These are phyloP conservation scores for Drosophila paranaensis DNA, from an alignment of 2,888 invertebrate genomes.

Conservation along the genomic window DNA sequence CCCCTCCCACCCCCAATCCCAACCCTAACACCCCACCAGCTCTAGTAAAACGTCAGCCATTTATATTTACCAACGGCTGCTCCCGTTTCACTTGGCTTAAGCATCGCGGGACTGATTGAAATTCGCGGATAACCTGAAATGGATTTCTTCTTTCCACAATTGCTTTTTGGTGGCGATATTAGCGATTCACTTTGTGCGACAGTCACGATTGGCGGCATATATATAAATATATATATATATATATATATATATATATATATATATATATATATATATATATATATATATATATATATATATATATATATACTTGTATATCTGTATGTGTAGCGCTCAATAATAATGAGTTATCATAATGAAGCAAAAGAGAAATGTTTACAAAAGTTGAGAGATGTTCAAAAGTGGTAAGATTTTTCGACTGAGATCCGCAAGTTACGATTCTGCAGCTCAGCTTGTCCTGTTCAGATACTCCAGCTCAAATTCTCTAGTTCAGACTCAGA, in stretches of 20 bases:
- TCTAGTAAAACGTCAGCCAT: neutral
- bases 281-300: neutral
- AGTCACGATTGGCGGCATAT: neutral
- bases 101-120: slow-evolving; percentile 81
- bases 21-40: neutral
- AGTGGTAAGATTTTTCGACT: too few relatives aligned
- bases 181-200: slow-evolving; percentile 73
- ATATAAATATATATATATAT: neutral
- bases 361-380: neutral
- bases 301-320: neutral
- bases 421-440: too few relatives aligned
- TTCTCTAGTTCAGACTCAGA: neutral
- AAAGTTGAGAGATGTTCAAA: too few relatives aligned
- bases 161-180: slow-evolving; percentile 83
- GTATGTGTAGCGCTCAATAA: too few relatives aligned
- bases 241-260: neutral
- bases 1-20: neutral
- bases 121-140: slow-evolving; percentile 84
- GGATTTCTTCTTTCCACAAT: slow-evolving; percentile 82
- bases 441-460: too few relatives aligned
- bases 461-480: neutral
- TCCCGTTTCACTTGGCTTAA: slow-evolving; percentile 52
- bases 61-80: neutral
- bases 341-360: neutral
- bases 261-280: neutral